Evolutionary conservation across 2,797 vertebrate species (phyloP), one percentile per base, ranked within the genome.

Genomic region (Characodon lateralis): DNA sequence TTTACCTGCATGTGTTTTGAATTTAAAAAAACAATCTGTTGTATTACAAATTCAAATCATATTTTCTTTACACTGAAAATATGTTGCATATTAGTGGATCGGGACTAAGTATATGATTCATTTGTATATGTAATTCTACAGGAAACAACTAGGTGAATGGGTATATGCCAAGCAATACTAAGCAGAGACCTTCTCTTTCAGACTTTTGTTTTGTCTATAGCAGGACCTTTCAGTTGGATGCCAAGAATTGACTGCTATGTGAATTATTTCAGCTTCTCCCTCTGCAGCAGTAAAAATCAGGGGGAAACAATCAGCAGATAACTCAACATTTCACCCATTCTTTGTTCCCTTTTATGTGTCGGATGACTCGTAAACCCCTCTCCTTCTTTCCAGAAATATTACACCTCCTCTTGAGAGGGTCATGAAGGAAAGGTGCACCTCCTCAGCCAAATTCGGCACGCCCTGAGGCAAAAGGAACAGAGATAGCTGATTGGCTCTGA

Each of bases 371-470:
- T 82, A 83, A 88, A 90, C 84, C 72, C 71, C 59, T 88, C 84
- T 90, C 79, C 81, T 87, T 87, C 87, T 90, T 90, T 92, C 84
- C 89, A 92, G 88, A 91, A 87, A 91, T 84, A 83, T 89, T 87
- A 83, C 81, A 86, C 82, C 89, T 90, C 88, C 90, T 91, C 86
- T 79, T 83, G 84, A 84, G 86, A 79, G 87, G 80, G 78, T 81
- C 83, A 74, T 78, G 79, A 86, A 78, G 82, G 84, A 84, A 89
- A 88, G 74, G 86, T 73, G 78, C 92, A 87, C 92, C 94, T 95
- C 89, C 89, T 87, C 80, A 93, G 96, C 96, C 96, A 97, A 96
- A 94, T 77, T 77, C 26, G 80, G 95, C 95, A 96, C 97, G 93
- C 96, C 95, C 95, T 92, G 93, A 96, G 96, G 95, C 96, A 86